Evolutionary conservation across 2,888 invertebrate species (phyloP).

Genomic region (Campoletis raptor): DNA sequence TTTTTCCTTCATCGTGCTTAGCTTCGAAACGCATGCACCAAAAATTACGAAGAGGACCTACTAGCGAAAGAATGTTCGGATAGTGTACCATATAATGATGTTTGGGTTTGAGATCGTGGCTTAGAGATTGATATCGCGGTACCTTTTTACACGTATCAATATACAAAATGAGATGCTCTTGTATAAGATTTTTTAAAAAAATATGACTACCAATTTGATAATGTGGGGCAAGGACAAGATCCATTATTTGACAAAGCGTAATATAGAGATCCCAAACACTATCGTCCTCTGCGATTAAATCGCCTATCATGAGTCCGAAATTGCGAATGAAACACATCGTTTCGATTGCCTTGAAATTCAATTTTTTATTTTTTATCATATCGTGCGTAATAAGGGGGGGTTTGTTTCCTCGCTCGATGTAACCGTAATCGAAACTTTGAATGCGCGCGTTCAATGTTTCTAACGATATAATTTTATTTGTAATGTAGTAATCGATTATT

Average conservation of each 20-base stretch:
- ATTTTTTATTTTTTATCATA: constrained; percentile 56
- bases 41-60: constrained; percentile 41
- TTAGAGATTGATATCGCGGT: constrained; percentile 11
- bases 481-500: constrained; percentile 56
- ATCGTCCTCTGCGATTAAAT: constrained; percentile 54
- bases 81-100: constrained; percentile 58
- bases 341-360: constrained; percentile 65
- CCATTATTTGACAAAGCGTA: constrained; percentile 55
- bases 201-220: constrained; percentile 38
- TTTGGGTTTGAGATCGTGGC: constrained; percentile 49
- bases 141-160: constrained; percentile 37
- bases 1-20: constrained; percentile 54
- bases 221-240: constrained; percentile 44
- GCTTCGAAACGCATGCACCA: constrained; percentile 60
- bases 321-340: constrained; percentile 60
- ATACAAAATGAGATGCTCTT: constrained; percentile 56
- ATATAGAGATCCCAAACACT: constrained; percentile 61
- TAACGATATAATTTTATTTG: constrained; percentile 41
- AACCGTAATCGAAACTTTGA: constrained; percentile 54
- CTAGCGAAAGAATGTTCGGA: constrained; percentile 14
- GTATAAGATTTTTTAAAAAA: constrained; percentile 47
- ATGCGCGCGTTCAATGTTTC: constrained; percentile 49
- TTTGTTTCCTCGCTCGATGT: constrained; percentile 55
- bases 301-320: constrained; percentile 52
- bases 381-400: constrained; percentile 59